These are phyloP conservation scores for Malurus leucopterus DNA, from an alignment of 2,797 vertebrate species.

Conservation along the genomic window DNA sequence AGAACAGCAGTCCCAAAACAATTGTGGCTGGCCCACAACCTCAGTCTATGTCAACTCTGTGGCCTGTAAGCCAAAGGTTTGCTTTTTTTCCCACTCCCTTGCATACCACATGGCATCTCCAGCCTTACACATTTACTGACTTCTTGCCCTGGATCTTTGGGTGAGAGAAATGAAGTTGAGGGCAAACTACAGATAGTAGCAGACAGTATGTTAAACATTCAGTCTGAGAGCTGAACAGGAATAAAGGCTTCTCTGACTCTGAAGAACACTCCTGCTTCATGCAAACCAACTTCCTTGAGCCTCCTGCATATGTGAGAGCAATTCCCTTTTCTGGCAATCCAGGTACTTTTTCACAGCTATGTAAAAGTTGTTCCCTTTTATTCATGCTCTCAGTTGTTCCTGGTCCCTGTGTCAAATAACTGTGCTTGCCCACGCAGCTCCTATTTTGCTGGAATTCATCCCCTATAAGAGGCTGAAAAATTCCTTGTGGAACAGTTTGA, in stretches of 20 bases:
- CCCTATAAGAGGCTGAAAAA: neutral
- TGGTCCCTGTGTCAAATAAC: neutral
- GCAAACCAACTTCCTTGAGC: neutral
- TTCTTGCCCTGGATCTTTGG: neutral
- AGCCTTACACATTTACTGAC: slow-evolving; percentile 6
- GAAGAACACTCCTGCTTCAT: neutral
- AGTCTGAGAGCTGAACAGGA: neutral
- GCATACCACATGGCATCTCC: slow-evolving; percentile 22
- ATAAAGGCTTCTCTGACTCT: neutral
- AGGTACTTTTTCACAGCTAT: neutral
- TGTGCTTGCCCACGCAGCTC: neutral
- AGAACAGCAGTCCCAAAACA: slow-evolving; percentile 49
- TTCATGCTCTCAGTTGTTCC: neutral
- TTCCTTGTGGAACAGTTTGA: neutral
- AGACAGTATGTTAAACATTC: neutral
- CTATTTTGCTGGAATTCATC: neutral
- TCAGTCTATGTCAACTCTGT: slow-evolving; percentile 42
- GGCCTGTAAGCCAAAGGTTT: slow-evolving; percentile 48
- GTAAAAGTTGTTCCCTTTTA: neutral
- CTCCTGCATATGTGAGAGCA: neutral
- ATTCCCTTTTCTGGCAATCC: neutral
- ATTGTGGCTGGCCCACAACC: slow-evolving; percentile 51
- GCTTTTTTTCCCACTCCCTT: slow-evolving; percentile 35
- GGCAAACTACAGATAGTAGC: neutral
- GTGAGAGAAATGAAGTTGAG: neutral